Evolutionary conservation across 2,113 vertebrate genomes (phyloP).

Genomic region (Oryzias woworae): DNA sequence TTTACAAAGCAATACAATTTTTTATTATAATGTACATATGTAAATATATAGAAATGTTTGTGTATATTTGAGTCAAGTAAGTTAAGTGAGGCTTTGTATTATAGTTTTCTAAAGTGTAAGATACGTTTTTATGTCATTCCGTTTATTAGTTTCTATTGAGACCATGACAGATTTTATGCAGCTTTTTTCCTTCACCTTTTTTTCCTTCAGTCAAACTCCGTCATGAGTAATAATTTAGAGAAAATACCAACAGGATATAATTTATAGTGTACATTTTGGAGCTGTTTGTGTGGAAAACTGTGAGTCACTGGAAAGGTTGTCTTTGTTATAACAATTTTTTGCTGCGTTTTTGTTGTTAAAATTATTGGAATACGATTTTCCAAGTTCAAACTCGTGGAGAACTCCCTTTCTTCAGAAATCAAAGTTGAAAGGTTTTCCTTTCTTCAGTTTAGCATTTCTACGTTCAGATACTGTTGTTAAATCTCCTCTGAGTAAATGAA

Average conservation of each 20-base stretch:
- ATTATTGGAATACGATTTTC: no score
- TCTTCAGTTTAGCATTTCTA: no score
- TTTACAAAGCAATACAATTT: conserved; percentile 47
- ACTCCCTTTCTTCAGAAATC: no score
- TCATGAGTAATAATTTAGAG: conserved; percentile 47
- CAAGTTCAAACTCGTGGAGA: no score
- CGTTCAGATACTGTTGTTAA: no score
- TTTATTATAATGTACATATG: conserved; percentile 87
- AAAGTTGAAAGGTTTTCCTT: no score
- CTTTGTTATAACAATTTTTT: no score
- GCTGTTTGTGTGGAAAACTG: no score
- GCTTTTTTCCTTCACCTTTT: conserved; percentile 42
- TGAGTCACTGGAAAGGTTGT: no score
- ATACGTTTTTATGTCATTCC: conserved; percentile 82
- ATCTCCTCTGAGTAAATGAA: no score
- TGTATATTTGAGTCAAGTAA: conserved; percentile 99
- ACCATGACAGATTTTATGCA: conserved; percentile 64
- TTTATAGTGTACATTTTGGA: background rate
- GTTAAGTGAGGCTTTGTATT: conserved; percentile 84
- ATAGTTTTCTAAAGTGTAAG: conserved; percentile 60
- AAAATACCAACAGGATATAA: conserved; percentile 24
- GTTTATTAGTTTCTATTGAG: conserved; percentile 75
- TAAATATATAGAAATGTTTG: conserved; percentile 93
- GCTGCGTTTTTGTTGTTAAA: no score
- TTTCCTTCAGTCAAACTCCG: conserved; percentile 45